Evolutionary conservation across 2,797 vertebrate genomes (phyloP).

Genomic region (Ctenopoma multispine): DNA sequence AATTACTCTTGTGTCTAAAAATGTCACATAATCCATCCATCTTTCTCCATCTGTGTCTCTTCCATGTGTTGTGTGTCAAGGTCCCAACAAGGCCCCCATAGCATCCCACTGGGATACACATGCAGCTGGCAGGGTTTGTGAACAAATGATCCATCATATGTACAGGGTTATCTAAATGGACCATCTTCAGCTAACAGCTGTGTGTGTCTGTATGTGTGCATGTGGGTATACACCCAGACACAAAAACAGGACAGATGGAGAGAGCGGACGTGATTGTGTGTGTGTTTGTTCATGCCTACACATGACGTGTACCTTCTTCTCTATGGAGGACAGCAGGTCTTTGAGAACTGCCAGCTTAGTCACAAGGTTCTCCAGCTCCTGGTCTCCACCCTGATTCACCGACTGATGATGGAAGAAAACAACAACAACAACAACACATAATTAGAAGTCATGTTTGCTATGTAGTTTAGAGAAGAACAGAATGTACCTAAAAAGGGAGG

Average conservation of each 20-base stretch:
- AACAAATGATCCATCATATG: slow-evolving; percentile 39
- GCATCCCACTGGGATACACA: slow-evolving; percentile 4
- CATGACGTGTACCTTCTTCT: slow-evolving; percentile 89
- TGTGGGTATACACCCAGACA: background rate
- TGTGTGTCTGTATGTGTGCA: background rate
- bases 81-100: background rate
- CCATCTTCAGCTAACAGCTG: slow-evolving; percentile 33
- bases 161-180: slow-evolving; percentile 36
- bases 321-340: slow-evolving; percentile 93
- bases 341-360: slow-evolving; percentile 94
- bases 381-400: slow-evolving; percentile 90
- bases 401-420: slow-evolving; percentile 73
- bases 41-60: background rate
- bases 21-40: background rate
- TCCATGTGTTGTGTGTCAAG: slow-evolving; percentile 3
- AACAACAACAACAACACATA: no score
- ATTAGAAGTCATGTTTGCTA: background rate
- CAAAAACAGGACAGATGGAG: background rate
- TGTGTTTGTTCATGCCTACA: background rate
- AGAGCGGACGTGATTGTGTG: background rate
- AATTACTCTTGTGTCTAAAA: background rate
- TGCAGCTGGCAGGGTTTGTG: slow-evolving; percentile 7
- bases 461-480: background rate
- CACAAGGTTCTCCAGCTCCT: slow-evolving; percentile 94
- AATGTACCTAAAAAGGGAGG: background rate